phyloP scores from a whole-genome alignment of 2,797 vertebrate genomes.

The Ceyx erithaca region DNA sequence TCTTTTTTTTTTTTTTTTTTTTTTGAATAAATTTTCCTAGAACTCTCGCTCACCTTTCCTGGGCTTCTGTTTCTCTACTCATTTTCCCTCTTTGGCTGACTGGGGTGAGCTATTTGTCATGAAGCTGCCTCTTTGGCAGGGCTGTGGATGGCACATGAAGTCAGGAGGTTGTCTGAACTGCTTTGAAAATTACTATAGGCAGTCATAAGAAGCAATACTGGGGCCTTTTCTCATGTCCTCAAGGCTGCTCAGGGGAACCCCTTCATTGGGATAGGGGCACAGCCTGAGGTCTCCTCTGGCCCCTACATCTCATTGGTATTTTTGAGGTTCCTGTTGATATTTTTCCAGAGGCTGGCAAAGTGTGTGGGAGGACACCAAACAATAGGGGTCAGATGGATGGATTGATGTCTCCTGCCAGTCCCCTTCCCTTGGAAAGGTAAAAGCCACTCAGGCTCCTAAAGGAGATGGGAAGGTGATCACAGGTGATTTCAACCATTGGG shows the following conservation, averaged over 20 bases:
- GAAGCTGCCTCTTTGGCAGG: background rate
- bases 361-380: fast-evolving
- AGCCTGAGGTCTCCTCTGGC: background rate
- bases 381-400: background rate
- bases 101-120: background rate
- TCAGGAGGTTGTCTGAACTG: too few relatives aligned
- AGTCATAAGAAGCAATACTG: background rate
- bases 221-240: fast-evolving
- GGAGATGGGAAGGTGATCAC: background rate
- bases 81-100: background rate
- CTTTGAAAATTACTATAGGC: background rate
- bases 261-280: background rate
- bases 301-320: background rate
- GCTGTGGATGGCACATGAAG: background rate
- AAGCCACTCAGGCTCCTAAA: background rate
- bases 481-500: fast-evolving
- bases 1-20: too few relatives aligned
- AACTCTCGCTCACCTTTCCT: background rate
- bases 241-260: background rate
- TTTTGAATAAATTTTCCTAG: background rate
- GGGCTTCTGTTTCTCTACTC: background rate
- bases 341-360: background rate
- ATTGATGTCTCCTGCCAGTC: background rate
- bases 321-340: background rate
- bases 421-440: background rate